phyloP scores from a whole-genome alignment of 1,140 invertebrate genomes.

The Pachypeltis micranthus region DNA sequence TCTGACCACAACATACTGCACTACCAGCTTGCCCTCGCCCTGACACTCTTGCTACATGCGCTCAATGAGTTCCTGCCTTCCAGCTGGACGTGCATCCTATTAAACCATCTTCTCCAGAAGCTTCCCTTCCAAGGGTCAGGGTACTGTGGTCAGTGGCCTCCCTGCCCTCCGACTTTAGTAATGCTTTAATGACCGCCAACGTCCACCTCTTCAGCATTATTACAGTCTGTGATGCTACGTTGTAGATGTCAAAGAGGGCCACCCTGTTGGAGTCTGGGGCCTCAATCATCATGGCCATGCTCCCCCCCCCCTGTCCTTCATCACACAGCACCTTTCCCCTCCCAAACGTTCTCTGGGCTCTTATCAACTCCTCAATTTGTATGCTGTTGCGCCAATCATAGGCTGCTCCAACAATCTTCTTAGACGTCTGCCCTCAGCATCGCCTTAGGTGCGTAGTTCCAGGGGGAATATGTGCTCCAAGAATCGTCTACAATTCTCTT shows the following conservation, averaged over 20 bases:
- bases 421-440: background rate
- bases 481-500: background rate
- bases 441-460: background rate
- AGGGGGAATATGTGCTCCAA: background rate
- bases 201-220: background rate
- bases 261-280: background rate
- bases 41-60: too few relatives aligned
- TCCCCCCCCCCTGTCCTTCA: background rate
- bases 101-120: background rate
- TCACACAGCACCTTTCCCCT: background rate
- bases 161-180: background rate
- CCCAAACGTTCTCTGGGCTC: background rate
- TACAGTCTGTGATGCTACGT: background rate
- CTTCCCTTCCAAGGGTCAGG: background rate
- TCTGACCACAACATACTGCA: too few relatives aligned
- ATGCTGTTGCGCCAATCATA: background rate
- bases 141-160: background rate
- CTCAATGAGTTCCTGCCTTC: too few relatives aligned
- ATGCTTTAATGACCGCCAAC: background rate
- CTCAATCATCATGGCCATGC: background rate
- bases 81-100: background rate
- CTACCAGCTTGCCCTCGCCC: too few relatives aligned
- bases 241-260: background rate
- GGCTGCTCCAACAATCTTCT: background rate
- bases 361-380: background rate